Base-by-base conservation (phyloP, 2,113 vertebrate species). In the Edolisoma coerulescens region DNA sequence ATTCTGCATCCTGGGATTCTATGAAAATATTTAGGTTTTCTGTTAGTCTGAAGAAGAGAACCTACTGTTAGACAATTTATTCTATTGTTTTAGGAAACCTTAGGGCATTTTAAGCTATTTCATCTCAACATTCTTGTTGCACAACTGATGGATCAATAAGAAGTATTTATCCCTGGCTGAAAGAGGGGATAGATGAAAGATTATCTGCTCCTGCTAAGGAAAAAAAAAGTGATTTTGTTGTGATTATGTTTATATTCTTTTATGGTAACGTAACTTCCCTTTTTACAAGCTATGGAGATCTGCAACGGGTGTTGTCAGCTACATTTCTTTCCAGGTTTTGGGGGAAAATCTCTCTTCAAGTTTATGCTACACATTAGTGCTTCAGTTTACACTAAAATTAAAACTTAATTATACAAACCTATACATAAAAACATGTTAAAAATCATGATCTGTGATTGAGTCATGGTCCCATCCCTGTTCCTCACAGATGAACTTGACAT, bases 201-300 rank as follows among this genome's bases (percentile, higher is more conserved):
- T 85, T 53, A 57, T 28, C 50, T 74, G 14, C 14, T 88, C 19
- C 16, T 47, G 22, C 14, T 26, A 35, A 9, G 17, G 39, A 14
- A 67, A 82, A 39, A 42, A 53, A 74, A 28, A 5, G 35, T 69
- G 11, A 37, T 61, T 74, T 65, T 80, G 10, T 50, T 50, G 8
- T 0, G 1, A 32, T 56, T 73, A 11, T 5, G 4, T 42, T 76
- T 63, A 27, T 27, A 49, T 54, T 41, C 26, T 19, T 32, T 92
- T 32, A 37, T 4, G 63, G 26, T 24, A 70, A n/a, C 0, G 0
- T 13, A 59, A 39, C 33, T 64, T 77, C 15, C 13, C 5, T 60
- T 54, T 67, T 33, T 33, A 79, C 19, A 71, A 37, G 60, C 13
- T 17, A 10, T 7, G 26, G 7, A n/a, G 19, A 49, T 7, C 14